These are phyloP conservation scores for Rhinatrema bivittatum DNA, from an alignment of 2,797 vertebrate species.

Conservation along the genomic window DNA sequence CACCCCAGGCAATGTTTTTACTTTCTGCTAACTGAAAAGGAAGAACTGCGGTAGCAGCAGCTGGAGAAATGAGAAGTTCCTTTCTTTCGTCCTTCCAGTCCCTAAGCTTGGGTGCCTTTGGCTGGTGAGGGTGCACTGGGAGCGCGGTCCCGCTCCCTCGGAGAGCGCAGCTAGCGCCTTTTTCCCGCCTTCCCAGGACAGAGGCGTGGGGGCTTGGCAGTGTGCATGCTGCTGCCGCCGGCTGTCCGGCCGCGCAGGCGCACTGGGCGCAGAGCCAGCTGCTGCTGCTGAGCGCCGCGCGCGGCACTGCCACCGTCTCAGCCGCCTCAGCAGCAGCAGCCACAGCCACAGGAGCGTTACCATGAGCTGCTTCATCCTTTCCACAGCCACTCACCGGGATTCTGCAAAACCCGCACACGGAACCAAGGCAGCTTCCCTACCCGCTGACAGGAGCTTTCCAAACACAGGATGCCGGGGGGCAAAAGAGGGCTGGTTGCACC, in stretches of 20 bases:
- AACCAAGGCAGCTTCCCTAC: constrained; percentile 38
- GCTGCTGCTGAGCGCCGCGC: constrained; percentile 45
- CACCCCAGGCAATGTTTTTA: too few species aligned
- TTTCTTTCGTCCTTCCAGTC: too few species aligned
- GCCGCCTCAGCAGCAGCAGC: constrained; percentile 62
- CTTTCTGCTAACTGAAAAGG: too few species aligned
- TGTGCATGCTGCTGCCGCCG: constrained; percentile 17
- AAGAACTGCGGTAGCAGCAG: too few species aligned
- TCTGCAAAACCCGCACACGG: constrained; percentile 33
- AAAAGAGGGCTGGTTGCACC: constrained; percentile 96
- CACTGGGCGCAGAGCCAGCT: constrained; percentile 41
- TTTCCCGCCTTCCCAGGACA: background rate
- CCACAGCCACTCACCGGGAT: constrained; percentile 57
- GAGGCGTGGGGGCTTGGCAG: constrained; percentile 12
- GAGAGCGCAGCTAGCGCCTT: background rate
- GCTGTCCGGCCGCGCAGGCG: constrained; percentile 53
- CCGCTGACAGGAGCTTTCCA: constrained; percentile 39
- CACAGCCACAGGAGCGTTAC: constrained; percentile 72
- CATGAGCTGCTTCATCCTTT: constrained; percentile 73
- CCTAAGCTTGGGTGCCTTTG: too few species aligned
- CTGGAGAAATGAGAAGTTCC: too few species aligned
- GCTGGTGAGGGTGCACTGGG: background rate
- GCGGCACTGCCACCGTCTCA: constrained; percentile 58
- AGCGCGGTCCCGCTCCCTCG: background rate
- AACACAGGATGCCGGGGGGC: constrained; percentile 91